Evolutionary conservation across 2,113 vertebrate species (phyloP).

Genomic region (Aleadryas rufinucha): DNA sequence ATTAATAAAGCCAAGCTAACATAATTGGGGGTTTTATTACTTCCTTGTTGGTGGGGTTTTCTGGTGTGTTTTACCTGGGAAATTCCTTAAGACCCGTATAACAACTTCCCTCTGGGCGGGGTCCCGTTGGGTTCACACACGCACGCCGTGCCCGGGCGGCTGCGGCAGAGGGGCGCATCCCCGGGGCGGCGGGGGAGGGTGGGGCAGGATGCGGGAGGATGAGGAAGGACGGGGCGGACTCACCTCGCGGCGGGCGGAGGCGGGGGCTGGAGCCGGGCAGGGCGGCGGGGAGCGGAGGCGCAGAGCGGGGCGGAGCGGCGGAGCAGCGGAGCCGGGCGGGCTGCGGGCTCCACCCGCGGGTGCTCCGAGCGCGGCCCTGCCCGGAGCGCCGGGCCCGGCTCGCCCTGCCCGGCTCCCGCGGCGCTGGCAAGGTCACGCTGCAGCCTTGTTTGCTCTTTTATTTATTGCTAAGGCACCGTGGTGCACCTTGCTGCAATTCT

Average conservation of each 20-base stretch:
- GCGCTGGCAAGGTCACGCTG: rapidly evolving
- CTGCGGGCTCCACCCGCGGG: neutral
- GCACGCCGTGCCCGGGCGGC: rapidly evolving
- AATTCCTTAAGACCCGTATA: neutral
- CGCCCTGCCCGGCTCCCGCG: neutral
- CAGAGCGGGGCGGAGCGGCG: neutral
- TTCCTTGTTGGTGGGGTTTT: neutral
- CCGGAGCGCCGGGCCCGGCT: neutral
- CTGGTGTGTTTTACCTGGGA: neutral
- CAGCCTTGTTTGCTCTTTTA: rapidly evolving
- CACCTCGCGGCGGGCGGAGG: neutral
- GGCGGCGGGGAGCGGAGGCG: no score
- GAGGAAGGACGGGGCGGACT: neutral
- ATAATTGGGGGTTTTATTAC: no score
- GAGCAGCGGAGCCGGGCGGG: neutral
- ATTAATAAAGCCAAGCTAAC: neutral
- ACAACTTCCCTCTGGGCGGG: neutral
- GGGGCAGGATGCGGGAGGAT: neutral
- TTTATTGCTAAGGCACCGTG: rapidly evolving
- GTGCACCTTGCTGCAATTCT: neutral
- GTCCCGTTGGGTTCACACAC: rapidly evolving
- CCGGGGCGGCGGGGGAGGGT: rapidly evolving
- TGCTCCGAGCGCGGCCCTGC: no score
- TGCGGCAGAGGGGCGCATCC: neutral
- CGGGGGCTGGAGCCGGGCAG: neutral